Evolutionary conservation across 2,797 vertebrate species (phyloP).

Genomic region (Propithecus perrieri): DNA sequence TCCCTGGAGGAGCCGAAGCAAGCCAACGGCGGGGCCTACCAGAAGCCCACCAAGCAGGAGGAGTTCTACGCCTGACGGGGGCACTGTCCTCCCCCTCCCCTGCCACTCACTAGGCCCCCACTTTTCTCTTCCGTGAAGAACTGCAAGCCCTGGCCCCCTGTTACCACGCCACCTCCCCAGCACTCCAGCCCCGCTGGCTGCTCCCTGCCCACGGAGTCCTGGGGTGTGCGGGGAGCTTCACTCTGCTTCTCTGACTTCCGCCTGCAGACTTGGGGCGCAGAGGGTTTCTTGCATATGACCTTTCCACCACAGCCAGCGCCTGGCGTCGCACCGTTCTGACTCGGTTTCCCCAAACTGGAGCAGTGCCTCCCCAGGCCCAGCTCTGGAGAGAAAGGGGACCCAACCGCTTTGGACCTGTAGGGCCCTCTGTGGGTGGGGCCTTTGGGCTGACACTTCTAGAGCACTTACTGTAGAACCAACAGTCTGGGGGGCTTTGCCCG

Average conservation of each 20-base stretch:
- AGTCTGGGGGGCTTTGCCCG: not conserved
- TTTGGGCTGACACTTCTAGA: conserved; percentile 51
- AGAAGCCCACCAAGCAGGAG: conserved; percentile 88
- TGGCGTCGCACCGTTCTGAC: conserved; percentile 61
- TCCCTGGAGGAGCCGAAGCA: conserved; percentile 86
- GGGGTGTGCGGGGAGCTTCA: not conserved
- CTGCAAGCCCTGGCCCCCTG: conserved; percentile 81
- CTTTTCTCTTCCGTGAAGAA: conserved; percentile 83
- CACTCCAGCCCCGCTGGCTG: conserved; percentile 63
- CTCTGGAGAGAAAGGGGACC: conserved; percentile 27
- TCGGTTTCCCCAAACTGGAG: conserved; percentile 70
- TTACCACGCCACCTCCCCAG: conserved; percentile 61
- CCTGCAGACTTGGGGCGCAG: conserved; percentile 57
- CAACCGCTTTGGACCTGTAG: not conserved
- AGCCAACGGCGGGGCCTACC: conserved; percentile 85
- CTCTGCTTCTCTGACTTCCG: conserved; percentile 56
- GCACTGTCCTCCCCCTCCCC: conserved; percentile 57
- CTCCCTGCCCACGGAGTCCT: not conserved
- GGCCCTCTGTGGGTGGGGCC: not conserved
- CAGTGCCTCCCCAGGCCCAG: conserved; percentile 64
- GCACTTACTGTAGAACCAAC: conserved; percentile 78
- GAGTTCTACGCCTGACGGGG: conserved; percentile 90
- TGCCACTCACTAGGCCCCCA: conserved; percentile 79
- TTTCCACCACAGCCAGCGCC: conserved; percentile 72
- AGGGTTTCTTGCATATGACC: conserved; percentile 43